Evolutionary conservation across 2,797 vertebrate species (phyloP).

Genomic region (Lutjanus campechanus): DNA sequence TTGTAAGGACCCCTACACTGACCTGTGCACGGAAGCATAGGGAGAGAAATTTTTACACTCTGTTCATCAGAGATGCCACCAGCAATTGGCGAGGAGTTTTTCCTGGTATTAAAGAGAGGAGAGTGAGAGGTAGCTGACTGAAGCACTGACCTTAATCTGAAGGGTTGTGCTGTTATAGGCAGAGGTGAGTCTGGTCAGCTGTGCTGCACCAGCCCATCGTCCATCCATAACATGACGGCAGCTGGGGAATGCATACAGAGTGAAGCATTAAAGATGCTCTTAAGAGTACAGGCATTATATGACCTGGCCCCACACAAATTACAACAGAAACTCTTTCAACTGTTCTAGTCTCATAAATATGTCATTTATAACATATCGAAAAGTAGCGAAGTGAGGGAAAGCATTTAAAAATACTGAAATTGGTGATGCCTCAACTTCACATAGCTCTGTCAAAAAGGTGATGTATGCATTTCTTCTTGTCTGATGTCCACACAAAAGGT

Average conservation of each 20-base stretch:
- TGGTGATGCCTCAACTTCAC: no score
- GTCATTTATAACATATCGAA: no score
- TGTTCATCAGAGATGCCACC: constrained; percentile 79
- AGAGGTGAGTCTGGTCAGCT: constrained; percentile 84
- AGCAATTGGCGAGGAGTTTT: constrained; percentile 68
- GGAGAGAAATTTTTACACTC: constrained; percentile 72
- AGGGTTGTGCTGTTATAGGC: constrained; percentile 70
- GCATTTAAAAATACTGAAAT: no score
- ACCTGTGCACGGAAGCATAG: constrained; percentile 83
- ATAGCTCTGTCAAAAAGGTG: no score
- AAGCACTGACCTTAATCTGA: constrained; percentile 86
- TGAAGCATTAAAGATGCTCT: constrained; percentile 74
- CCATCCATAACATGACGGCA: constrained; percentile 58
- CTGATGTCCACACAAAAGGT: no score
- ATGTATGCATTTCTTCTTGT: no score
- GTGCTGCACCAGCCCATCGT: constrained; percentile 67
- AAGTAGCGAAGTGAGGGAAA: no score
- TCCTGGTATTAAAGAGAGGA: constrained; percentile 65
- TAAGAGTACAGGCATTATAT: constrained; percentile 15
- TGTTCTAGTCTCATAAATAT: no score
- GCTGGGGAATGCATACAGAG: constrained; percentile 77
- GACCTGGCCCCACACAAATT: no score
- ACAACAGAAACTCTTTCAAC: no score
- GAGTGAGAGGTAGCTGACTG: constrained; percentile 68
- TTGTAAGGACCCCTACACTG: constrained; percentile 77